phyloP scores from a whole-genome alignment of 1,140 invertebrate genomes.

The Caerostris darwini region DNA sequence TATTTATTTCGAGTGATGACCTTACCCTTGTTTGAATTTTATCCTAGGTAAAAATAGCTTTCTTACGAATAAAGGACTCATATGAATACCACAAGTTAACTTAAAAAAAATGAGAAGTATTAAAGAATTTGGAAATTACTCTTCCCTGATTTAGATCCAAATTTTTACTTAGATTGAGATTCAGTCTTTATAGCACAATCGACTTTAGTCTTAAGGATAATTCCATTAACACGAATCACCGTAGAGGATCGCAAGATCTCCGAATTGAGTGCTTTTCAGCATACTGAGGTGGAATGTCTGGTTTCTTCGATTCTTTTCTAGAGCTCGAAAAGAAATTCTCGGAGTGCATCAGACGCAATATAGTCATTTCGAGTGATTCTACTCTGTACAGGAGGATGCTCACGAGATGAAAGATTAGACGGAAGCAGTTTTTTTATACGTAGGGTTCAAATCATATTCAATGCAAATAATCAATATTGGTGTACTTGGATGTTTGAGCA shows the following conservation, averaged over 20 bases:
- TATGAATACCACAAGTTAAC: background rate
- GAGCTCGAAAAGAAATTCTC: background rate
- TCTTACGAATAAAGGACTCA: too few species aligned
- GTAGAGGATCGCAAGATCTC: background rate
- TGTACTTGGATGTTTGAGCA: too few species aligned
- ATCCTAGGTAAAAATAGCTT: too few species aligned
- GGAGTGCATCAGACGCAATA: background rate
- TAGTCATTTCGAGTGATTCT: background rate
- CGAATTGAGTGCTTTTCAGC: background rate
- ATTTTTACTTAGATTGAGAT: background rate
- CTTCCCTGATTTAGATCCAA: background rate
- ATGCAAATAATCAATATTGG: too few species aligned
- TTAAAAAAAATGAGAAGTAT: conserved; percentile 1
- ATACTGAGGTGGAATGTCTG: background rate
- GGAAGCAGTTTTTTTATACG: too few species aligned
- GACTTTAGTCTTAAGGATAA: background rate
- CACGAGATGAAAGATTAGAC: too few species aligned
- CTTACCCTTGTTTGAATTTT: too few species aligned
- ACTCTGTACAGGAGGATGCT: background rate
- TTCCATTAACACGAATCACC: conserved; percentile 5
- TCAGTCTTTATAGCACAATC: background rate
- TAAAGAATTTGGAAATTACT: background rate
- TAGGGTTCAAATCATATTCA: too few species aligned
- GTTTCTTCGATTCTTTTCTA: background rate
- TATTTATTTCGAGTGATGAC: too few species aligned